Evolutionary conservation across 2,888 invertebrate genomes (phyloP).

Genomic region (Cyrtodaria siliqua): DNA sequence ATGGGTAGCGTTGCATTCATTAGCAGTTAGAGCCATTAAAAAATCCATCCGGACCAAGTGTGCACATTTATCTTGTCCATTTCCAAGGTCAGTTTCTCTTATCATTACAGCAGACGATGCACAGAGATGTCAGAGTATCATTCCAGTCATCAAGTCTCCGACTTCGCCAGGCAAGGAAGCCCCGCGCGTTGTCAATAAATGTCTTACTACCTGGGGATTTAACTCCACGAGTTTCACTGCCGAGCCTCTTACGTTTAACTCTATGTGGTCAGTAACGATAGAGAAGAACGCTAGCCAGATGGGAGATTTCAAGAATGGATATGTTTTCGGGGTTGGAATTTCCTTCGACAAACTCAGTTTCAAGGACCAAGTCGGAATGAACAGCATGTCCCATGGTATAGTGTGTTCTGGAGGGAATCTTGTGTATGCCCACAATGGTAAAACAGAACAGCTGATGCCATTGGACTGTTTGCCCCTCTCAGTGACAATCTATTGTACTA

Average conservation of each 20-base stretch:
- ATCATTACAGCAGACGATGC: constrained; percentile 67
- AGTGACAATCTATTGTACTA: constrained; percentile 75
- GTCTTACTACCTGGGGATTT: constrained; percentile 83
- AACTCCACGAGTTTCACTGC: constrained; percentile 83
- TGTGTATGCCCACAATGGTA: constrained; percentile 74
- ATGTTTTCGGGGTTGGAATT: constrained; percentile 83
- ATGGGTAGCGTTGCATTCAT: too few species aligned
- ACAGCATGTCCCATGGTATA: constrained; percentile 76
- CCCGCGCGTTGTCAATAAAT: constrained; percentile 78
- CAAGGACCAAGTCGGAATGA: constrained; percentile 82
- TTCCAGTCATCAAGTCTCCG: constrained; percentile 76
- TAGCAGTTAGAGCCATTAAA: too few species aligned
- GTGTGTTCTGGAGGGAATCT: constrained; percentile 78
- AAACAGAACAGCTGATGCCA: constrained; percentile 74
- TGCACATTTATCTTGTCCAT: too few species aligned
- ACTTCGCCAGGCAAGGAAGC: constrained; percentile 70
- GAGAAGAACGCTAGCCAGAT: constrained; percentile 80
- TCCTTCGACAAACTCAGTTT: constrained; percentile 73
- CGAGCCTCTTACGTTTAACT: constrained; percentile 69
- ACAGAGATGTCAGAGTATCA: constrained; percentile 68
- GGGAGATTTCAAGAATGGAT: constrained; percentile 78
- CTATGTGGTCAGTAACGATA: constrained; percentile 81
- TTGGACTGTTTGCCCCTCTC: constrained; percentile 79
- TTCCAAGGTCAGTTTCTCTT: too few species aligned
- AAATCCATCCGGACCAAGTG: too few species aligned